Conservation (phyloP, 2,113 vertebrate genomes). For the Junco hyemalis region DNA sequence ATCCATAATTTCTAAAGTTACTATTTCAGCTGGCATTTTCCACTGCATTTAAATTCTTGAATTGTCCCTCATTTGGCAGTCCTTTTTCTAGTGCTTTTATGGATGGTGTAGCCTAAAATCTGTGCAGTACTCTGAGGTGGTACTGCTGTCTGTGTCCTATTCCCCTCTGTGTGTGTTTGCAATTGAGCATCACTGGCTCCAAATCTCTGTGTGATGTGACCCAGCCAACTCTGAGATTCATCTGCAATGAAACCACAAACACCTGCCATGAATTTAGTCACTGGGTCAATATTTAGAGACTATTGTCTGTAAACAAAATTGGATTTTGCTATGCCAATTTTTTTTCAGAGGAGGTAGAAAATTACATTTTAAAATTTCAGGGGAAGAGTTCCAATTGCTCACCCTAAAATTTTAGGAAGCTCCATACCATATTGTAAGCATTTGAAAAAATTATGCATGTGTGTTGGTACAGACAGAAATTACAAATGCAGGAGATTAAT, state of each 20-base stretch:
- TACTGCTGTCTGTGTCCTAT: background rate
- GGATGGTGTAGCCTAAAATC: background rate
- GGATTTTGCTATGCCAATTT: background rate
- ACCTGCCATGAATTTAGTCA: background rate
- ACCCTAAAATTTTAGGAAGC: background rate
- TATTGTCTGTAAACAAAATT: background rate
- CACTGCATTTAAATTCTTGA: background rate
- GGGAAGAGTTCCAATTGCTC: background rate
- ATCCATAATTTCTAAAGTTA: background rate
- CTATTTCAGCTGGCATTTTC: background rate
- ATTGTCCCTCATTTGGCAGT: background rate
- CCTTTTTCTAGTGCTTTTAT: background rate
- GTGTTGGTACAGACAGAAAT: background rate
- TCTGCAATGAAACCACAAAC: background rate
- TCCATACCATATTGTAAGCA: background rate
- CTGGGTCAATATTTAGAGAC: background rate
- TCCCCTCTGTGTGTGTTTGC: background rate
- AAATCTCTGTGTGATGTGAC: background rate
- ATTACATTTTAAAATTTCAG: background rate
- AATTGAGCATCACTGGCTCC: background rate
- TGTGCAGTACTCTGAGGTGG: background rate
- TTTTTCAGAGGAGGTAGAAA: background rate
- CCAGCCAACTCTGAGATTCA: background rate
- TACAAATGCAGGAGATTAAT: background rate
- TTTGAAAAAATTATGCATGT: background rate